phyloP scores from a whole-genome alignment of 37 sponge, comb jelly and placozoan genomes.

The Eunapius fragilis region DNA sequence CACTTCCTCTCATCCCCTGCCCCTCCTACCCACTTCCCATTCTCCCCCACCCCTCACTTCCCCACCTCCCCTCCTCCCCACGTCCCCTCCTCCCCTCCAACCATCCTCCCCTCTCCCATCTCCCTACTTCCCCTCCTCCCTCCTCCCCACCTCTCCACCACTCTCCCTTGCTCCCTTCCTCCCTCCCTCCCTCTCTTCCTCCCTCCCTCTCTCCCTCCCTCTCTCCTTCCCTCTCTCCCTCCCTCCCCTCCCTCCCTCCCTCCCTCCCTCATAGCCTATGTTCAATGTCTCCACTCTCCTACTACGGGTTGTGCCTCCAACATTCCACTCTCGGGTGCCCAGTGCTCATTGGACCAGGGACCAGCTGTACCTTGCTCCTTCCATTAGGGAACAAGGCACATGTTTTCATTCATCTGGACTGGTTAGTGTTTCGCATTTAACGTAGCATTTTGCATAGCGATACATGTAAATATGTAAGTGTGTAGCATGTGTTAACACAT shows the following conservation, averaged over 20 bases:
- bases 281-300: neutral
- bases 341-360: too few species aligned
- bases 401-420: too few species aligned
- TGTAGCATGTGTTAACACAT: too few species aligned
- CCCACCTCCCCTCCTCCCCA: neutral
- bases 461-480: too few species aligned
- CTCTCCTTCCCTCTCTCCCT: neutral
- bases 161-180: neutral
- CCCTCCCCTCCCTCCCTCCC: neutral
- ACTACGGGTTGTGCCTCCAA: too few species aligned
- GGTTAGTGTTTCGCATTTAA: too few species aligned
- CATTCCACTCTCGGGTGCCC: too few species aligned
- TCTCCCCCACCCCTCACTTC: neutral
- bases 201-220: constrained; percentile 3
- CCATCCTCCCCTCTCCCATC: neutral
- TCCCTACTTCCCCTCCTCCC: neutral
- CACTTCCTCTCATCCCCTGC: neutral
- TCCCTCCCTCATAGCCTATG: neutral
- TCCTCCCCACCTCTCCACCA: neutral
- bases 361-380: too few species aligned
- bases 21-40: neutral
- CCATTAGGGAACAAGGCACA: too few species aligned
- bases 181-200: neutral
- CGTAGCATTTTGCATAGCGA: too few species aligned
- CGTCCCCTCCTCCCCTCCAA: neutral